Evolutionary conservation across 1,140 invertebrate genomes (phyloP), one percentile per base, ranked within the genome.

Genomic region (Anagrus nilaparvatae): DNA sequence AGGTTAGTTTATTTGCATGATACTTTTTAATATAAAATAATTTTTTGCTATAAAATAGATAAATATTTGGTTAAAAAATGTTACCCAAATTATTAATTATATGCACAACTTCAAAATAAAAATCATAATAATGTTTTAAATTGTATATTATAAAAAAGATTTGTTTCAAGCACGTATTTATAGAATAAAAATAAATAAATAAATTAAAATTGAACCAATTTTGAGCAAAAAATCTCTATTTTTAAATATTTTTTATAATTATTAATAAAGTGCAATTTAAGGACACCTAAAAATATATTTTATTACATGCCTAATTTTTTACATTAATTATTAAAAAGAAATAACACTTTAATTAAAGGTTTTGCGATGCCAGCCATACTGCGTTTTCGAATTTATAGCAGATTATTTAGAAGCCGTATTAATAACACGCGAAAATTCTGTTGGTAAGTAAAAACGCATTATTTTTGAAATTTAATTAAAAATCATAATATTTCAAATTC

Each of bases 331-430:
- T 21, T 34, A 10, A 25, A 7, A 17, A 34, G 20, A 40, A 21
- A 31, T 17, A 25, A 30, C 2, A 14, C 12, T 43, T 46, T 23
- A 45, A 31, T 12, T 10, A 24, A 12, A 72, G 68, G 67, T 81
- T 5, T 53, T 83, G 2, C 63, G 78, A 24, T 67, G 60, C 17
- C 78, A 82, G 49, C 80, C 80, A 1, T 51, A 56, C 17, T 61
- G 78, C 19, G 67, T 81, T 4, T 75, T 72, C 48, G 65, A 64
- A 43, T 84, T 80, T 51, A 76, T 83, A 50, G 72, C 79, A 3
- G 77, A 81, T 54, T 84, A 82, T 53, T 58, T 80, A 6, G 78
- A 80, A 37, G 72, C 72, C 2, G 59, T 83, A 16, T 61, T 82
- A 14, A 73, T 80, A 12, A 79, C 78, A 0, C 66, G 80, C n/a